Conservation (phyloP, 2,113 vertebrate genomes). For the Xenopus borealis region DNA sequence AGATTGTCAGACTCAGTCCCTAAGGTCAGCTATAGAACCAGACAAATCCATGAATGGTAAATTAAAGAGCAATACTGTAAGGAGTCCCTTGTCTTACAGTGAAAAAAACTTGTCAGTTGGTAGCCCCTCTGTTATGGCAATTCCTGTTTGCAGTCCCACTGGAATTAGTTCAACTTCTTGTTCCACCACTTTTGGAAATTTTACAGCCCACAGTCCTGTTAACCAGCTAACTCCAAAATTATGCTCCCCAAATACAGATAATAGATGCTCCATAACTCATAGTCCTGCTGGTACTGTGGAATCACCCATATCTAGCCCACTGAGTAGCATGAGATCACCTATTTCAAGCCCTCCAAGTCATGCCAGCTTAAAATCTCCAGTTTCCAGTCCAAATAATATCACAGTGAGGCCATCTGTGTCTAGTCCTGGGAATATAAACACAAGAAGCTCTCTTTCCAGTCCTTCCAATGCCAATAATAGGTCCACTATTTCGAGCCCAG, state of each 20-base stretch:
- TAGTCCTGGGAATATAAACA: constrained; percentile 78
- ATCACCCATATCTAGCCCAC: constrained; percentile 87
- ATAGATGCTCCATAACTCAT: constrained; percentile 78
- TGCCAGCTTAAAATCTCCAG: constrained; percentile 87
- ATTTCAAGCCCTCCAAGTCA: constrained; percentile 94
- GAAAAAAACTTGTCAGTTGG: constrained; percentile 77
- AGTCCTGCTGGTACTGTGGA: constrained; percentile 86
- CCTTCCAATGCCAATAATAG: constrained; percentile 78
- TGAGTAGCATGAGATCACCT: constrained; percentile 91
- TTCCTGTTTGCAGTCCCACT: constrained; percentile 71
- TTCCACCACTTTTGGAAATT: constrained; percentile 75
- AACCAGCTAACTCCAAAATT: constrained; percentile 75
- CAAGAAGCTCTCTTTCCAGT: constrained; percentile 86
- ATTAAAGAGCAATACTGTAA: constrained; percentile 67
- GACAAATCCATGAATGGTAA: constrained; percentile 68
- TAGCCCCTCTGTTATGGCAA: constrained; percentile 78
- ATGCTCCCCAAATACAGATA: constrained; percentile 73
- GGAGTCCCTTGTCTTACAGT: constrained; percentile 64
- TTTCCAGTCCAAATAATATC: constrained; percentile 79
- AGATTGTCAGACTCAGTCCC: constrained; percentile 58
- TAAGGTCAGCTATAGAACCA: constrained; percentile 64
- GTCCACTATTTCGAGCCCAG: constrained; percentile 72
- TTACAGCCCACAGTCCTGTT: constrained; percentile 77
- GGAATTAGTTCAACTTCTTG: constrained; percentile 87
- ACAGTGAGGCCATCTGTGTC: constrained; percentile 79